These are phyloP conservation scores for Nasonia giraulti DNA, from an alignment of 1,140 invertebrate genomes.

Conservation along the genomic window DNA sequence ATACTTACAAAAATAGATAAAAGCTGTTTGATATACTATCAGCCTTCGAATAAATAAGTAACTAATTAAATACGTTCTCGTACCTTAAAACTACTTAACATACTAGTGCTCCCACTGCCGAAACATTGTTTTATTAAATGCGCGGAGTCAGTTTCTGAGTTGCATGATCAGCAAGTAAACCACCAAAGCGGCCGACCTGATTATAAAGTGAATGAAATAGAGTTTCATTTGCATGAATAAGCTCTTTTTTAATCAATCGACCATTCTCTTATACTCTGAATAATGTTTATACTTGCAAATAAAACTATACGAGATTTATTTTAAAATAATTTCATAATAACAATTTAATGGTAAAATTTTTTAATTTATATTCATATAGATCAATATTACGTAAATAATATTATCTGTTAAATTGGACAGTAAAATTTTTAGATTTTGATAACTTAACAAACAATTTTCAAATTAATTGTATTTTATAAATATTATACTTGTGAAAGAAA, in stretches of 20 bases:
- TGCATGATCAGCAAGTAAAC: conserved; percentile 31
- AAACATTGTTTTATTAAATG: conserved; percentile 30
- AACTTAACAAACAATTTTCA: too few relatives aligned
- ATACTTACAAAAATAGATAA: neutral
- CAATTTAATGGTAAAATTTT: too few relatives aligned
- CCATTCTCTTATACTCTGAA: neutral
- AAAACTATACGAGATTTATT: neutral
- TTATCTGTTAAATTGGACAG: too few relatives aligned
- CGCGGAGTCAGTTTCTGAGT: conserved; percentile 7
- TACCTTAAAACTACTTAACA: neutral
- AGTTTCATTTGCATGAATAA: neutral
- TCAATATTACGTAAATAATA: too few relatives aligned
- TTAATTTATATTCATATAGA: too few relatives aligned
- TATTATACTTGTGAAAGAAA: too few relatives aligned
- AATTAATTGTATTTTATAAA: too few relatives aligned
- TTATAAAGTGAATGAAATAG: conserved; percentile 19
- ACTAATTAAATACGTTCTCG: neutral
- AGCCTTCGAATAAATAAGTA: neutral
- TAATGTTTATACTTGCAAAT: neutral
- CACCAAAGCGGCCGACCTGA: neutral
- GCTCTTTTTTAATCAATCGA: neutral
- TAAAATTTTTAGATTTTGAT: too few relatives aligned
- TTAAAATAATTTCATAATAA: too few relatives aligned
- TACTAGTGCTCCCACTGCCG: neutral
- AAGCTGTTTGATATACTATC: neutral